Conservation (phyloP, 2,888 invertebrate species). For the Priocnemis perturbator region DNA sequence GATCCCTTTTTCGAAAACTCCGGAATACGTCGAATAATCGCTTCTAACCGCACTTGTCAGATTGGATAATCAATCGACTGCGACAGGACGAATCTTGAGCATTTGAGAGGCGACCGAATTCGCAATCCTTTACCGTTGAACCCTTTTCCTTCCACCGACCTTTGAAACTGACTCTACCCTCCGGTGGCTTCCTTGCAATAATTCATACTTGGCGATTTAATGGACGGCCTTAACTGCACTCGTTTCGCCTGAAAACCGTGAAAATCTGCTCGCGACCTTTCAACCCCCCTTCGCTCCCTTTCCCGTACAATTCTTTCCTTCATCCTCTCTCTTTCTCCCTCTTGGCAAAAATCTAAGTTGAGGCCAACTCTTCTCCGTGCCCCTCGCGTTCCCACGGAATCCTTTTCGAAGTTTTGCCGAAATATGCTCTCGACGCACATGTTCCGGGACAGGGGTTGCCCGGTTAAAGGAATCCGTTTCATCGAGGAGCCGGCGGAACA, state of each 20-base stretch:
- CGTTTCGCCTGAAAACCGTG: slow-evolving; percentile 58
- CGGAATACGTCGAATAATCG: no score
- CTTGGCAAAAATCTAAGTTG: slow-evolving; percentile 46
- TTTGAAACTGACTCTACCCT: neutral
- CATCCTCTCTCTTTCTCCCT: slow-evolving; percentile 12
- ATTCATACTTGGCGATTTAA: slow-evolving; percentile 35
- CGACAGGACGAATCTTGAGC: no score
- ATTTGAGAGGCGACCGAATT: no score
- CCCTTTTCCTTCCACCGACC: no score
- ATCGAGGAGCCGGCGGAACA: slow-evolving; percentile 42
- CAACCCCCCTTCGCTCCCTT: slow-evolving; percentile 24
- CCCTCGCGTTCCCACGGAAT: slow-evolving; percentile 70
- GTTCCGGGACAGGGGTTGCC: slow-evolving; percentile 33
- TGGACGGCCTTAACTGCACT: slow-evolving; percentile 23
- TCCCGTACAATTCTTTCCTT: slow-evolving; percentile 6
- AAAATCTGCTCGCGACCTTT: slow-evolving; percentile 58
- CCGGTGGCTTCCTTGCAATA: slow-evolving; percentile 30
- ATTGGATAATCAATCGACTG: no score
- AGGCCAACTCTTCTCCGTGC: slow-evolving; percentile 67
- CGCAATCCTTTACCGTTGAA: no score
- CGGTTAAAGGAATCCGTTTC: slow-evolving; percentile 56
- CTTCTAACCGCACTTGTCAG: no score
- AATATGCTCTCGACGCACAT: slow-evolving; percentile 50
- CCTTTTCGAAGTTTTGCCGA: slow-evolving; percentile 64
- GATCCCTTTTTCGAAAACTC: no score